Percentiles rank a stretch among this genome's conserved stretches.
Evolutionary conservation across 2,888 invertebrate genomes (phyloP).

Genomic region (Leucophenga maculata): DNA sequence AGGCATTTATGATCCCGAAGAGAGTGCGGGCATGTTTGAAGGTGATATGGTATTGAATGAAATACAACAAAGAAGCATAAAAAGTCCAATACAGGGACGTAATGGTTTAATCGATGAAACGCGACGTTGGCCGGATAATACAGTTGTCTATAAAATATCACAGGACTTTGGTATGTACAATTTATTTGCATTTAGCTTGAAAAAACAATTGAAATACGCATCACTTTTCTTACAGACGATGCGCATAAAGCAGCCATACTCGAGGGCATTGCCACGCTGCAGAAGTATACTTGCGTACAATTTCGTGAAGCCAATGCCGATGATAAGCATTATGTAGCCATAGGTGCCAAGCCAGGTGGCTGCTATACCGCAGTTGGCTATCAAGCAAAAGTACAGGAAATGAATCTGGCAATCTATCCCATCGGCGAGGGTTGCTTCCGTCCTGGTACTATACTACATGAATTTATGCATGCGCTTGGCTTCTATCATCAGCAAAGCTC

Average conservation of each 20-base stretch:
- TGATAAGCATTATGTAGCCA: conserved; percentile 48
- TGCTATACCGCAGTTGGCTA: conserved; percentile 86
- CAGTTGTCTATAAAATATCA: conserved; percentile 76
- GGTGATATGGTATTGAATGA: conserved; percentile 82
- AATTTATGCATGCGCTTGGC: conserved; percentile 84
- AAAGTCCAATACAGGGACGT: conserved; percentile 57
- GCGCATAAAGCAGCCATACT: conserved; percentile 77
- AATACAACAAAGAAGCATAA: conserved; percentile 45
- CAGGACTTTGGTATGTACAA: conserved; percentile 57
- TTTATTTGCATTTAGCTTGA: background rate
- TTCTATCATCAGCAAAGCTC: conserved; percentile 88
- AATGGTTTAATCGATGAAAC: conserved; percentile 77
- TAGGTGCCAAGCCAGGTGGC: conserved; percentile 73
- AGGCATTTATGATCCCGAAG: conserved; percentile 78
- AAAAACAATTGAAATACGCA: too few species aligned
- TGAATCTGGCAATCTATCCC: conserved; percentile 66
- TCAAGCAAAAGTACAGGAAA: conserved; percentile 69
- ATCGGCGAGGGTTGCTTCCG: conserved; percentile 68
- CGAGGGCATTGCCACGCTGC: conserved; percentile 80
- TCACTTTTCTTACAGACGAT: conserved; percentile 57
- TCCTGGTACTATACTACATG: conserved; percentile 79
- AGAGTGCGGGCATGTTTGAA: conserved; percentile 80
- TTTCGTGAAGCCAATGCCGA: conserved; percentile 76
- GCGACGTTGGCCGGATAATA: conserved; percentile 78
- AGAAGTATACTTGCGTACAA: conserved; percentile 80